These are phyloP conservation scores for Drosophila borborema DNA, from an alignment of 2,888 invertebrate genomes.

Conservation along the genomic window DNA sequence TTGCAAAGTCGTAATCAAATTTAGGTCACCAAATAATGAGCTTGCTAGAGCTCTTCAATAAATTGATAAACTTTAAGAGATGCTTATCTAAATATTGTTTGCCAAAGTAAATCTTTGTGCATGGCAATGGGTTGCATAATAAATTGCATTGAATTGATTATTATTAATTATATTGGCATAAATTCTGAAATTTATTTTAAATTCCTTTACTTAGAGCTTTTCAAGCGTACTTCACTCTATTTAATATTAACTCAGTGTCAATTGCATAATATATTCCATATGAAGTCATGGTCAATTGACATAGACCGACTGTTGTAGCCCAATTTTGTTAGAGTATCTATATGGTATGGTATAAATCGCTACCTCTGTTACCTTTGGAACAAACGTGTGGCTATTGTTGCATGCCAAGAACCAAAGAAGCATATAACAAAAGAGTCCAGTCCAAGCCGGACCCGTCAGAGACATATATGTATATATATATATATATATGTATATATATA, in stretches of 20 bases:
- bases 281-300: too few species aligned
- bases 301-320: neutral
- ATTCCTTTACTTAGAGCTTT: neutral
- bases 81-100: slow-evolving; percentile 12
- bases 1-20: slow-evolving; percentile 12
- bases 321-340: slow-evolving; percentile 13
- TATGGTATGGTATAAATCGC: slow-evolving; percentile 66
- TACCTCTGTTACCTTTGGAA: slow-evolving; percentile 67
- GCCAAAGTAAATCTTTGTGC: neutral
- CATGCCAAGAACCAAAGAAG: slow-evolving; percentile 61
- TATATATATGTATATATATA: slow-evolving; percentile 8
- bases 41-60: neutral
- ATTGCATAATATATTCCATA: too few species aligned
- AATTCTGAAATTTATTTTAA: neutral
- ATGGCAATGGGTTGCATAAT: slow-evolving; percentile 2
- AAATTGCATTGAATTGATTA: neutral
- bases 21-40: slow-evolving; percentile 22
- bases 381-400: slow-evolving; percentile 76
- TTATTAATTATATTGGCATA: neutral
- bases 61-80: slow-evolving; percentile 5
- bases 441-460: slow-evolving; percentile 37
- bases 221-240: neutral
- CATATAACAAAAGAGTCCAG: slow-evolving; percentile 66
- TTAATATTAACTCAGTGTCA: neutral
- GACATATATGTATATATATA: slow-evolving; percentile 4